Evolutionary conservation across 2,888 invertebrate genomes (phyloP), one percentile per base, ranked within the genome.

Genomic region (Ctena decussata): DNA sequence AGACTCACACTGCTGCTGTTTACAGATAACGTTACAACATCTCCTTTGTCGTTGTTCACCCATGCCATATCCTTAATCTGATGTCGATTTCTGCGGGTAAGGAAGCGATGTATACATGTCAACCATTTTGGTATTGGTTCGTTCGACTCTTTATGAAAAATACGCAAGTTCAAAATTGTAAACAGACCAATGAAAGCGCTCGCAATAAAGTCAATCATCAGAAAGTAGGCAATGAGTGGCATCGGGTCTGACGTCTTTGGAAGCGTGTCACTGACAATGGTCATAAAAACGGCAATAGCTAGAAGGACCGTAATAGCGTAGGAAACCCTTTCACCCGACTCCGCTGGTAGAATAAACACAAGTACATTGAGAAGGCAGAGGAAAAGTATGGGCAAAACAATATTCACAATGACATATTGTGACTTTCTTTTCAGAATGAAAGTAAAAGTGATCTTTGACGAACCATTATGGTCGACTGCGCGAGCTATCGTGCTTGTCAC

Each of bases 221-320:
- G 84, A 57, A 87, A 86, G 57, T 85, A 86, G 35, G 86, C 85
- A 1, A 89, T 82, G 0, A 90, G 60, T 15, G 89, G 87, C 49
- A 90, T 81, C 0, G 89, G 88, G 21, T 86, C 86, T 0, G 90
- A 87, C 0, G 82, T 85, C 37, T 77, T 78, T 2, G 90, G 90
- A 24, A 90, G 57, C 57, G 80, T 86, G 21, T 87, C 86, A 44
- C 85, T 85, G 0, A 90, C 85, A 65, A 90, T 86, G 1, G n/a
- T n/a, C n/a, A n/a, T n/a, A n/a, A n/a, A n/a, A n/a, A 90, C 89
- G 11, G 89, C 86, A 76, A 88, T 87, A 0, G 90, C 78, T 15
- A 90, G 74, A 21, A 90, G 83, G 12, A 88, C 90, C 15, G 89
- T 90, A 15, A 89, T 57, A 21, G 57, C 12, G 57, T 27, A 18